phyloP scores from a whole-genome alignment of 2,113 vertebrate genomes.

The Hypanus sabinus region DNA sequence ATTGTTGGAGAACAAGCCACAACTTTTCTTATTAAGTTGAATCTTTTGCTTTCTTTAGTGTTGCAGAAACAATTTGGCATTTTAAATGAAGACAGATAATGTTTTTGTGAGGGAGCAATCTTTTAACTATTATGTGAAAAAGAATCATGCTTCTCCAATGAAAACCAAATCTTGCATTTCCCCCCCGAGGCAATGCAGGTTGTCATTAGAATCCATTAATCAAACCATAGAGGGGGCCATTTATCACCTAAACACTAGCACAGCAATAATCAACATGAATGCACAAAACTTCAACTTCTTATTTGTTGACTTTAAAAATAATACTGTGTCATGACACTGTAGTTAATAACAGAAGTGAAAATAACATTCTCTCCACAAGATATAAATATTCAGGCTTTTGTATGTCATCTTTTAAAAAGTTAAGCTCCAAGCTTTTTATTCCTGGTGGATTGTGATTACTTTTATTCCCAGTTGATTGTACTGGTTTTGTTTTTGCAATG shows the following conservation, averaged over 20 bases:
- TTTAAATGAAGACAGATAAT: constrained; percentile 34
- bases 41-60: not conserved
- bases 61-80: constrained; percentile 4
- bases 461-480: not conserved
- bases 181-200: not conserved
- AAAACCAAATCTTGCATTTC: constrained; percentile 16
- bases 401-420: not conserved
- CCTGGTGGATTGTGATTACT: not conserved
- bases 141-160: constrained; percentile 20
- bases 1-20: not conserved
- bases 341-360: constrained; percentile 19
- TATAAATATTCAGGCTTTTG: not conserved
- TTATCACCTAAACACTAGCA: not conserved
- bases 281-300: constrained; percentile 15
- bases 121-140: constrained; percentile 2
- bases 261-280: constrained; percentile 12
- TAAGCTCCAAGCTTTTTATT: not conserved
- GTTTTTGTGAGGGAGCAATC: not conserved
- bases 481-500: not conserved
- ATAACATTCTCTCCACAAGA: constrained; percentile 11
- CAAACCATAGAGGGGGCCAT: not conserved
- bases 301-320: constrained; percentile 31
- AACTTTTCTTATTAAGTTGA: constrained; percentile 26
- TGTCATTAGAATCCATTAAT: constrained; percentile 24
- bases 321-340: not conserved